phyloP scores from a whole-genome alignment of 2,888 invertebrate species.

The Thera obeliscata region DNA sequence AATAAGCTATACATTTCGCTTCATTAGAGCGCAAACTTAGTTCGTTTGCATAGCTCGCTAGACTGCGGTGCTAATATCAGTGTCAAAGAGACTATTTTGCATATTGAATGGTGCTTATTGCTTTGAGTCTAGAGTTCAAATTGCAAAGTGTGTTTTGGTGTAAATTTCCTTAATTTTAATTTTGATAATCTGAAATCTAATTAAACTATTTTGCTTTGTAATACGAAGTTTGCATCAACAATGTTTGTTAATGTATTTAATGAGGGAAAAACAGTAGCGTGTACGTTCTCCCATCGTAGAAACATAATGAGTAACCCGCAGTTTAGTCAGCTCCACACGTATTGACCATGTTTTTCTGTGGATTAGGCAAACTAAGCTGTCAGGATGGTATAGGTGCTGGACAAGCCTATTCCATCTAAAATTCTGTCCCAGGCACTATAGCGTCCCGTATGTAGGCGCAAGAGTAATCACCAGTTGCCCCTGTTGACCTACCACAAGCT shows the following conservation, averaged over 20 bases:
- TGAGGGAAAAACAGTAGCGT: too few species aligned
- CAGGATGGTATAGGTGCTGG: too few species aligned
- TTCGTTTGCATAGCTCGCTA: constrained; percentile 18
- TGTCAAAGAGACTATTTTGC: constrained; percentile 23
- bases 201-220: not conserved
- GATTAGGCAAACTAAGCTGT: too few species aligned
- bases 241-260: not conserved
- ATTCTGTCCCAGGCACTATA: too few species aligned
- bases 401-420: too few species aligned
- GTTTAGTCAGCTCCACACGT: too few species aligned
- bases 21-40: constrained; percentile 18
- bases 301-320: too few species aligned
- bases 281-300: too few species aligned
- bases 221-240: not conserved
- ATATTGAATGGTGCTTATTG: constrained; percentile 14
- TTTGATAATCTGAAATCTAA: constrained; percentile 1
- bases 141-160: not conserved
- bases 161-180: constrained; percentile 4
- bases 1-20: constrained; percentile 16
- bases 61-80: constrained; percentile 23
- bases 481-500: too few species aligned
- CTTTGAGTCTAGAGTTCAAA: constrained; percentile 9
- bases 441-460: too few species aligned
- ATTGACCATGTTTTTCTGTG: too few species aligned
- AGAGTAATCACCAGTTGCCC: too few species aligned